Evolutionary conservation across 2,888 invertebrate species (phyloP).

Genomic region (Lamellibrachia satsuma): DNA sequence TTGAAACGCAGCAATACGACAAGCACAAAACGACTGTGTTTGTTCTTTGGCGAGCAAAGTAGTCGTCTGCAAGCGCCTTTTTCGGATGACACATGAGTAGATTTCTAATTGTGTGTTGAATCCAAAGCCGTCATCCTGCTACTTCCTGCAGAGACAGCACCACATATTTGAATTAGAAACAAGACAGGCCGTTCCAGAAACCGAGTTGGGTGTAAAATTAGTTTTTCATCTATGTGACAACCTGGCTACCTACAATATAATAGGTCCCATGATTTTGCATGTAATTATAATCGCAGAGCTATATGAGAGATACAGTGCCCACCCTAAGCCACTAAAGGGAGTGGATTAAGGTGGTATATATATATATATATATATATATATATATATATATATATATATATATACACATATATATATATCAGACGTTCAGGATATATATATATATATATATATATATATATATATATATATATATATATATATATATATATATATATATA

Average conservation of each 20-base stretch:
- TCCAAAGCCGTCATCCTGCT: not conserved
- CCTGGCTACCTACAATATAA: not conserved
- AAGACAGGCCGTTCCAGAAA: not conserved
- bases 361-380: no score
- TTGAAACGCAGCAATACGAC: not conserved
- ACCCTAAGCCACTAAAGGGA: no score
- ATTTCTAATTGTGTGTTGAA: not conserved
- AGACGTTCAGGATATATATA: not conserved
- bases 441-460: not conserved
- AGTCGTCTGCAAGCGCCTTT: no score
- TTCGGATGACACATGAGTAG: not conserved
- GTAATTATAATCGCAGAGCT: no score
- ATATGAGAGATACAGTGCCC: no score
- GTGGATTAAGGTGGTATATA: not conserved
- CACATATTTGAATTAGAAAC: not conserved
- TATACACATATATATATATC: no score
- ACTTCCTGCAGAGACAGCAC: not conserved
- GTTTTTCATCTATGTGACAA: not conserved
- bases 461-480: no score
- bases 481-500: no score
- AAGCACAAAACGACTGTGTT: not conserved
- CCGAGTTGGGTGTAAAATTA: not conserved
- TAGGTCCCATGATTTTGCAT: no score
- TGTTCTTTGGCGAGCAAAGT: not conserved
- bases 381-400: no score